These are phyloP conservation scores for Forpus xanthops DNA, from an alignment of 2,797 vertebrate genomes.

Conservation along the genomic window DNA sequence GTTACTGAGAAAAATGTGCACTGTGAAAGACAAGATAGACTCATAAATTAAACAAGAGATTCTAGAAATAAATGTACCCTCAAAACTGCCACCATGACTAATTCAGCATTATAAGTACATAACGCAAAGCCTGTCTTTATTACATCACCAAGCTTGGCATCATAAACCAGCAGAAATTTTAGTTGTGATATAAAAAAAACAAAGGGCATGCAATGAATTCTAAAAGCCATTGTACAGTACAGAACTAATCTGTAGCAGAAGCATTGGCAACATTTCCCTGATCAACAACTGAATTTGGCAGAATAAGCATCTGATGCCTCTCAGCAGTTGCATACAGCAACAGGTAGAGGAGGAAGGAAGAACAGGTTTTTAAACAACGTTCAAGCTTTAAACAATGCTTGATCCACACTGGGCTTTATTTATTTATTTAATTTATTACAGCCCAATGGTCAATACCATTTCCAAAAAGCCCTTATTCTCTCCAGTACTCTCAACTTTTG, in stretches of 20 bases:
- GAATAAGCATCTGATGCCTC: neutral
- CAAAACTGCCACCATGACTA: slow-evolving; percentile 52
- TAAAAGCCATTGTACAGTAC: neutral
- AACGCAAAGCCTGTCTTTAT: slow-evolving; percentile 36
- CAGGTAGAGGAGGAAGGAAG: neutral
- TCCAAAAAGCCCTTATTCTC: neutral
- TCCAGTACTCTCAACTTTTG: neutral
- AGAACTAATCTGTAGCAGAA: neutral
- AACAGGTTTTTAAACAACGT: rapidly evolving
- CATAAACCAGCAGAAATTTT: slow-evolving; percentile 38
- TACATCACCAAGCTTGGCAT: neutral
- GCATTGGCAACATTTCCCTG: neutral
- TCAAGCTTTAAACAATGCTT: rapidly evolving
- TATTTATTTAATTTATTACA: neutral
- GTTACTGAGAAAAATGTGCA: slow-evolving; percentile 39
- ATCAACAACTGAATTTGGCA: neutral
- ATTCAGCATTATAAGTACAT: slow-evolving; percentile 36
- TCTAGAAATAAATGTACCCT: slow-evolving; percentile 54
- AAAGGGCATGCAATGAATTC: slow-evolving; percentile 1
- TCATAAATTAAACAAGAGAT: slow-evolving; percentile 53
- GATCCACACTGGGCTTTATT: neutral
- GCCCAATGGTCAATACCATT: neutral
- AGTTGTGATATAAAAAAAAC: neutral
- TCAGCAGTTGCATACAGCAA: neutral
- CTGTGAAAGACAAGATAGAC: slow-evolving; percentile 55